Conservation (phyloP, 2,797 vertebrate species). For the Heteromormyrus szaboi region DNA sequence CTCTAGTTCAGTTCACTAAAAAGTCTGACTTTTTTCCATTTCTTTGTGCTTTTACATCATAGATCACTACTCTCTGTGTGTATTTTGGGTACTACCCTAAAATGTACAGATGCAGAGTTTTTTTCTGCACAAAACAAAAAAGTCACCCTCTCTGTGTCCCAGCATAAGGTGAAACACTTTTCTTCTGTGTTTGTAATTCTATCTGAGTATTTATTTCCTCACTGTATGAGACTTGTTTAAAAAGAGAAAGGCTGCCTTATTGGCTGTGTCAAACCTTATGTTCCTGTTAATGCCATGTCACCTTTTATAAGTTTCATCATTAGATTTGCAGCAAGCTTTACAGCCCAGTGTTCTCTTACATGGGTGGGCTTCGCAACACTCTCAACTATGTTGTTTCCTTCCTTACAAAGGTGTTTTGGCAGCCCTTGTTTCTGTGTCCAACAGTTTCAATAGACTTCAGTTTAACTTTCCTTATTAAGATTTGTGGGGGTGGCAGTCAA, state of each 20-base stretch:
- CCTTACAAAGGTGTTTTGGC: background rate
- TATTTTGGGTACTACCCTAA: background rate
- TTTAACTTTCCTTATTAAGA: constrained; percentile 33
- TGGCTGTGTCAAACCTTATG: constrained; percentile 9
- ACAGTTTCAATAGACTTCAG: constrained; percentile 28
- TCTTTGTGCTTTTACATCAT: background rate
- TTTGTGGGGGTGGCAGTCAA: constrained; percentile 36
- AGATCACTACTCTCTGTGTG: background rate
- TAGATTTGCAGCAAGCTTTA: constrained; percentile 23
- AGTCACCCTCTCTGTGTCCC: background rate
- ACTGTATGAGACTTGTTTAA: background rate
- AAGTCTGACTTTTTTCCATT: background rate
- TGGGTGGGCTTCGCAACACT: background rate
- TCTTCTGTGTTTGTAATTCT: background rate
- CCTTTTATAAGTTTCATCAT: constrained; percentile 59
- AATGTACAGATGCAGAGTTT: background rate
- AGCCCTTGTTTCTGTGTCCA: background rate
- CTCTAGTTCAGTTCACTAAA: background rate
- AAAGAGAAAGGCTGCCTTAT: background rate
- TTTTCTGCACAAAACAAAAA: background rate
- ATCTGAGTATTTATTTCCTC: background rate
- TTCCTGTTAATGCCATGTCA: constrained; percentile 35
- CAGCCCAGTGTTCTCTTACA: background rate
- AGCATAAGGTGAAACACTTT: background rate
- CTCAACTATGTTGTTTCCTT: background rate